A percentile compares a stretch with the other conserved stretches of the same genome.
These are phyloP conservation scores for Rhodinocichla rosea DNA, from an alignment of 2,113 vertebrate genomes.

Conservation along the genomic window DNA sequence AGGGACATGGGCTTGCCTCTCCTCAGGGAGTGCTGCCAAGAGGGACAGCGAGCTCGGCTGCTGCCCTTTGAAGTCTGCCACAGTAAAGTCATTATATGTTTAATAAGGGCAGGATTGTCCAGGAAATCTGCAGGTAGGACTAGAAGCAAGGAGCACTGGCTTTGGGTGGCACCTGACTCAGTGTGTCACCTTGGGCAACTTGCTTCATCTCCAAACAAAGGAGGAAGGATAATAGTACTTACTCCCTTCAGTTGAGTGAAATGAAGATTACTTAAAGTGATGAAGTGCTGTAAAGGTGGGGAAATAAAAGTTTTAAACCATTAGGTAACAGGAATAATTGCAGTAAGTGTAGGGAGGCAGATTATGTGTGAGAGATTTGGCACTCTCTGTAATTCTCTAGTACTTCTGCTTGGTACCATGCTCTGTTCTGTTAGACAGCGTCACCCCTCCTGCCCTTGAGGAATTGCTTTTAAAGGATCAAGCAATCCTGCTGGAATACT, in stretches of 20 bases:
- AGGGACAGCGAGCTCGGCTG: background rate
- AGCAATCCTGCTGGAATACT: background rate
- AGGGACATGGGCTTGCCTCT: background rate
- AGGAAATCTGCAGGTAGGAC: background rate
- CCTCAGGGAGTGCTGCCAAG: background rate
- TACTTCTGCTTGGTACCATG: accelerated
- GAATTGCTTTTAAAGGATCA: background rate
- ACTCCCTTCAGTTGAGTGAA: background rate
- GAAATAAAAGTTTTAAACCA: background rate
- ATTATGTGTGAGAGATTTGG: background rate
- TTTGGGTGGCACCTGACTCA: background rate
- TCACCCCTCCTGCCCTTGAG: background rate
- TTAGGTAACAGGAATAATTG: background rate
- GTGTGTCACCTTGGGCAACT: background rate
- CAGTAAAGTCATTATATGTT: background rate
- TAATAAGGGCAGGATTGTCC: background rate
- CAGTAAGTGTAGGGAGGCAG: background rate
- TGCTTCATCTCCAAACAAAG: background rate
- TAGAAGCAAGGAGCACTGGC: accelerated
- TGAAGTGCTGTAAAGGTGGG: background rate
- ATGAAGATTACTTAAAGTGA: background rate
- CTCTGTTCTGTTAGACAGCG: background rate
- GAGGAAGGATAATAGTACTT: background rate
- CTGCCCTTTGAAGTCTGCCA: background rate
- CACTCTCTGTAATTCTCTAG: background rate